phyloP scores from a whole-genome alignment of 1,140 invertebrate genomes.

The Apis cerana region DNA sequence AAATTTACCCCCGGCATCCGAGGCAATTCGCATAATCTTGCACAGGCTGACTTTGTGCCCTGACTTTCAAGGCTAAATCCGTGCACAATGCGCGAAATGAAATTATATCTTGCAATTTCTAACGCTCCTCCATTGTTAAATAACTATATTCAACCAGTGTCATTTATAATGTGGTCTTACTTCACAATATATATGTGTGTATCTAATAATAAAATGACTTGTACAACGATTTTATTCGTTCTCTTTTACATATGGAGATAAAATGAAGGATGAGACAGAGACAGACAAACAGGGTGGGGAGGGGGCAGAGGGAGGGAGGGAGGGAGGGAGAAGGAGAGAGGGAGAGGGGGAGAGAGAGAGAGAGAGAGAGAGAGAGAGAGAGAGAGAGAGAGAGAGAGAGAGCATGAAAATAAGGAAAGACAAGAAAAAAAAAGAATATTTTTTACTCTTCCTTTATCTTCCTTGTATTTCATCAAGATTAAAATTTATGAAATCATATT shows the following conservation, averaged over 20 bases:
- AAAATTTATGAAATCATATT: not conserved
- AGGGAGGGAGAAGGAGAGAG: too few relatives aligned
- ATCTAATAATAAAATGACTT: too few relatives aligned
- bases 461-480: slow-evolving; percentile 1
- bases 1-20: slow-evolving; percentile 24
- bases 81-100: not conserved
- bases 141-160: not conserved
- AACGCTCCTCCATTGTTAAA: not conserved
- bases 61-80: slow-evolving; percentile 1
- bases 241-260: not conserved
- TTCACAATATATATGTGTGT: not conserved
- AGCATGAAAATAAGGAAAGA: not conserved
- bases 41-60: slow-evolving; percentile 7
- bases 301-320: too few relatives aligned
- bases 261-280: not conserved
- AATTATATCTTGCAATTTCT: not conserved
- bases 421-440: too few relatives aligned
- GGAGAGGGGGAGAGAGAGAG: too few relatives aligned
- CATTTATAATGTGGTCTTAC: not conserved
- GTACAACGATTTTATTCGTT: not conserved
- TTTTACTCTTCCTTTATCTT: not conserved
- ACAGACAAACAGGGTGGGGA: too few relatives aligned
- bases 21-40: slow-evolving; percentile 35
- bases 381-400: too few relatives aligned
- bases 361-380: too few relatives aligned